These are phyloP conservation scores for Sander lucioperca DNA, from an alignment of 2,113 vertebrate genomes.

Conservation along the genomic window DNA sequence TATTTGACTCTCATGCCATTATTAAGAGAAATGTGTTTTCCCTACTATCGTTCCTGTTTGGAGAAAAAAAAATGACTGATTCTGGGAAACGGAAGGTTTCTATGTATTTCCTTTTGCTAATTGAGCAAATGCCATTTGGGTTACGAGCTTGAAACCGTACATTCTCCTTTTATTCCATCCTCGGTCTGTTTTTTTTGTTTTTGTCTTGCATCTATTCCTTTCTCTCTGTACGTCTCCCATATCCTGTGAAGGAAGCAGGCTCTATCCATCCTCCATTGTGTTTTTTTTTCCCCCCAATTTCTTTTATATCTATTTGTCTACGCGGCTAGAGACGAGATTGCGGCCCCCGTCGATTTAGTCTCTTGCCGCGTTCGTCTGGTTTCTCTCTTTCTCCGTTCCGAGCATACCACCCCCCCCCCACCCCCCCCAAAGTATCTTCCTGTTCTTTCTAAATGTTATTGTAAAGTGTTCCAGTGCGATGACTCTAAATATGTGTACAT, in stretches of 20 bases:
- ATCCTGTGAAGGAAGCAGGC: constrained; percentile 47
- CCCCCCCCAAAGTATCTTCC: constrained; percentile 84
- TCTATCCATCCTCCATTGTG: constrained; percentile 38
- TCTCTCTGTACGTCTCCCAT: constrained; percentile 57
- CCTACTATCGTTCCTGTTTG: constrained; percentile 80
- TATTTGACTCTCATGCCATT: constrained; percentile 88
- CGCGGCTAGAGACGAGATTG: constrained; percentile 49
- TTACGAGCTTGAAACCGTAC: constrained; percentile 65
- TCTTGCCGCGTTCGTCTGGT: constrained; percentile 62
- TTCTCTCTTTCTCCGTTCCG: constrained; percentile 66
- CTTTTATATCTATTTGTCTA: constrained; percentile 67
- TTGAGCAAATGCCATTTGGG: constrained; percentile 77
- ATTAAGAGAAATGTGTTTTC: constrained; percentile 84
- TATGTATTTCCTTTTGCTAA: constrained; percentile 78
- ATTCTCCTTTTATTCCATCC: constrained; percentile 50
- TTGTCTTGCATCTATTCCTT: constrained; percentile 46
- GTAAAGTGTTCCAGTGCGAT: constrained; percentile 92
- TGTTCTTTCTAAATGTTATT: constrained; percentile 92
- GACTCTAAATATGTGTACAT: constrained; percentile 91
- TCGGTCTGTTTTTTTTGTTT: constrained; percentile 44
- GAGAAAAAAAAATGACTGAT: constrained; percentile 72
- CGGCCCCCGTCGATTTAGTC: constrained; percentile 39
- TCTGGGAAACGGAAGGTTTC: constrained; percentile 77
- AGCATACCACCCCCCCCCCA: constrained; percentile 71
- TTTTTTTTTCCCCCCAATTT: constrained; percentile 24